A percentile compares a stretch with the other conserved stretches of the same genome.
Conservation (phyloP, 2,888 invertebrate genomes). For the Netelia melanura region DNA sequence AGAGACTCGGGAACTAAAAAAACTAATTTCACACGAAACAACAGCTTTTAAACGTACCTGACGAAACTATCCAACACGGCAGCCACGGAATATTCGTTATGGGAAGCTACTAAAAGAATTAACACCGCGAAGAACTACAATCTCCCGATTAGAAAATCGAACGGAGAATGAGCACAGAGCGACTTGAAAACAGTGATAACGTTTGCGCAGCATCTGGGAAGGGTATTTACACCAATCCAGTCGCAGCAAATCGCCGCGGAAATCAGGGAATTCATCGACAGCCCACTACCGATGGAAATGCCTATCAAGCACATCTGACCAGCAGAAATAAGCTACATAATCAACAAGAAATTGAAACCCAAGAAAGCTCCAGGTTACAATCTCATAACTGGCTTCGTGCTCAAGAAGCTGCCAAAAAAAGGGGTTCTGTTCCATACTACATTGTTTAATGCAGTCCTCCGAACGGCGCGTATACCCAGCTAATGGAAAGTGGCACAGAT, state of each 20-base stretch:
- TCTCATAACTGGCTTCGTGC: constrained; percentile 71
- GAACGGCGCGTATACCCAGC: constrained; percentile 66
- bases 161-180: constrained; percentile 54
- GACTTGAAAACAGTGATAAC: constrained; percentile 58
- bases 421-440: constrained; percentile 66
- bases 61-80: constrained; percentile 38
- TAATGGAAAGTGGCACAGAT: constrained; percentile 71
- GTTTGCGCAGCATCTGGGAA: constrained; percentile 52
- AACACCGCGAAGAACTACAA: constrained; percentile 48
- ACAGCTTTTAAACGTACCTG: constrained; percentile 34
- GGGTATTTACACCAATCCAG: too few species aligned
- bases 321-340: background rate
- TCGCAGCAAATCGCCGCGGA: too few species aligned
- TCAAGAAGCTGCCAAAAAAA: constrained; percentile 73
- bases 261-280: background rate
- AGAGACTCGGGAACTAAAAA: constrained; percentile 64
- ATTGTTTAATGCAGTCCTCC: constrained; percentile 72
- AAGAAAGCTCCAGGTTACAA: constrained; percentile 70
- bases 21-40: constrained; percentile 42
- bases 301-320: background rate
- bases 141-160: constrained; percentile 50
- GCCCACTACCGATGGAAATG: background rate
- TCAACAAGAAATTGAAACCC: background rate
- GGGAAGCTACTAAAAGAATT: constrained; percentile 59
- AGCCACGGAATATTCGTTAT: constrained; percentile 61